Conservation (phyloP, 2,888 invertebrate species). For the Diplazon laetatorius region DNA sequence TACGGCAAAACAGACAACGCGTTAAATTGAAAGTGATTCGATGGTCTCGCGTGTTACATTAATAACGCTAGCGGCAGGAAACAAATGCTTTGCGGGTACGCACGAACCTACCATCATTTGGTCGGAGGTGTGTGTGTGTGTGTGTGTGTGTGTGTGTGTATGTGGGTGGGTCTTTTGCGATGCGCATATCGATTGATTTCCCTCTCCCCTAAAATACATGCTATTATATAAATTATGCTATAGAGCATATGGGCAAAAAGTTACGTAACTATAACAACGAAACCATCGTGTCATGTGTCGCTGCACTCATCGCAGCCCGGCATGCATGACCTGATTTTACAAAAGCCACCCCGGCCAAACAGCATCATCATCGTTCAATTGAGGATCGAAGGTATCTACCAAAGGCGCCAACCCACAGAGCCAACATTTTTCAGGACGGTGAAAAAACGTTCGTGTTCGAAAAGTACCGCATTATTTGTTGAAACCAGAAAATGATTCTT, state of each 20-base stretch:
- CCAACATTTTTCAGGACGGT: too few relatives aligned
- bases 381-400: too few relatives aligned
- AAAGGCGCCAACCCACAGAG: too few relatives aligned
- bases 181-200: conserved; percentile 25
- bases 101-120: conserved; percentile 33
- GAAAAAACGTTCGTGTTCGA: too few relatives aligned
- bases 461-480: too few relatives aligned
- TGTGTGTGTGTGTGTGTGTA: too few relatives aligned
- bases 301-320: too few relatives aligned
- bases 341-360: too few relatives aligned
- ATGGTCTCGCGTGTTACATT: conserved; percentile 56
- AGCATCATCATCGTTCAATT: too few relatives aligned
- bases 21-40: conserved; percentile 62
- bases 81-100: conserved; percentile 22
- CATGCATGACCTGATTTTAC: too few relatives aligned
- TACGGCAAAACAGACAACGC: conserved; percentile 21
- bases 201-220: neutral
- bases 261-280: neutral
- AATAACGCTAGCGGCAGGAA: conserved; percentile 47
- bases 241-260: neutral
- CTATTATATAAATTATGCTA: conserved; percentile 36
- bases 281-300: neutral
- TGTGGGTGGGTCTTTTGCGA: too few relatives aligned
- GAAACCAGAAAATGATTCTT: too few relatives aligned
- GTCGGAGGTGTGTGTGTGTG: neutral